These are phyloP conservation scores for Neoarius graeffei DNA, from an alignment of 2,113 vertebrate species.

Conservation along the genomic window DNA sequence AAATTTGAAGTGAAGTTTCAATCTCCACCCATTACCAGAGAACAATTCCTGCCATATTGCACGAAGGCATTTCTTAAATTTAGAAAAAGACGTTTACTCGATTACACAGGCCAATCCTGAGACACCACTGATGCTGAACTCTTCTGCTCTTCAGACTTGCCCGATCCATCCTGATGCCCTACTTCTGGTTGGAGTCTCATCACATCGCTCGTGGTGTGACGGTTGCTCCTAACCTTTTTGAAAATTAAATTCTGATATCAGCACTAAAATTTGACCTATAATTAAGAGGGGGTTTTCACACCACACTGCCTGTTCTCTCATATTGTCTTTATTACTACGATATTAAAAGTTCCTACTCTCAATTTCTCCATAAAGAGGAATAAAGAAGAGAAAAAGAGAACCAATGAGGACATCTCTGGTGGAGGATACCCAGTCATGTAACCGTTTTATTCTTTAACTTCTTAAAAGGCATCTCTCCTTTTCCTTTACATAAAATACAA, in stretches of 20 bases:
- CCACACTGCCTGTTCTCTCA: neutral
- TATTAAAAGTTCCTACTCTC: too few species aligned
- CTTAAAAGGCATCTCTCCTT: neutral
- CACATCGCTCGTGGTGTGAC: too few species aligned
- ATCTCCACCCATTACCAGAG: neutral
- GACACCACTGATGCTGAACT: too few species aligned
- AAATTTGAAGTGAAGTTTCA: neutral
- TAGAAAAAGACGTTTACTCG: neutral
- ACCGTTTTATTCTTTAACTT: too few species aligned
- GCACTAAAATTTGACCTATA: neutral
- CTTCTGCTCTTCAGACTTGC: too few species aligned
- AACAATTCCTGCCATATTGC: neutral
- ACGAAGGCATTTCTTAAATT: neutral
- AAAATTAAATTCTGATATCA: neutral
- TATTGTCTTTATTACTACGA: neutral
- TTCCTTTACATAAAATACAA: neutral
- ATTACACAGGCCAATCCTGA: too few species aligned
- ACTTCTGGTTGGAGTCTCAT: too few species aligned
- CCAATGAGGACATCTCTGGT: too few species aligned
- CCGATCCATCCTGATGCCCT: too few species aligned
- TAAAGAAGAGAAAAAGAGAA: too few species aligned
- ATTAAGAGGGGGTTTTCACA: neutral
- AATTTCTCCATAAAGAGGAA: too few species aligned
- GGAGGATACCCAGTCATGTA: too few species aligned
- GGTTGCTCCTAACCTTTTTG: neutral